Evolutionary conservation across 1,140 invertebrate genomes (phyloP).

Genomic region (Halictus rubicundus): DNA sequence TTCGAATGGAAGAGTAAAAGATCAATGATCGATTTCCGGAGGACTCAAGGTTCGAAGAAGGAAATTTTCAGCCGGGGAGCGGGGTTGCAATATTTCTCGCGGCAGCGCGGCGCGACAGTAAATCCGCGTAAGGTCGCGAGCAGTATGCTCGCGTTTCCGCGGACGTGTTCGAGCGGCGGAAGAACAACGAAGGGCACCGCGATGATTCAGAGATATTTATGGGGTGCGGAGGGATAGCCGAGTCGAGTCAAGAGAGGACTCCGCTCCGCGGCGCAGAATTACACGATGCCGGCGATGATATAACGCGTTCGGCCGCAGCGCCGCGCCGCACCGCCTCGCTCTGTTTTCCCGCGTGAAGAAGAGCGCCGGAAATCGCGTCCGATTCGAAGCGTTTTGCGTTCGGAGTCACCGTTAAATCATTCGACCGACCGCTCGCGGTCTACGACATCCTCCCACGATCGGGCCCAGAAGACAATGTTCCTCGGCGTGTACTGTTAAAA

Average conservation of each 20-base stretch:
- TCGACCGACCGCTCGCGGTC: not conserved
- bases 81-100: conserved; percentile 15
- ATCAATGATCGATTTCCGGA: too few species aligned
- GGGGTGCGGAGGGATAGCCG: conserved; percentile 66
- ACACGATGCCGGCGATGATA: conserved; percentile 71
- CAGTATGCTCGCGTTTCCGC: conserved; percentile 41
- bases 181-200: conserved; percentile 53
- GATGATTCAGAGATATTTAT: conserved; percentile 78
- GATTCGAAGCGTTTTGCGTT: conserved; percentile 4
- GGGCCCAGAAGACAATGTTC: not conserved
- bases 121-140: conserved; percentile 26
- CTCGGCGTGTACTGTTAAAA: too few species aligned
- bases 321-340: not conserved
- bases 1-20: too few species aligned
- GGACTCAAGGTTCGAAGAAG: not conserved
- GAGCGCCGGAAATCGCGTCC: not conserved
- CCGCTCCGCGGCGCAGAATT: conserved; percentile 69
- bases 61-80: not conserved
- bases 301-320: conserved; percentile 57
- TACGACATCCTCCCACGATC: not conserved
- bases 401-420: not conserved
- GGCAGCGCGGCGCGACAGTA: not conserved
- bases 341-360: not conserved
- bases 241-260: conserved; percentile 47
- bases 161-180: conserved; percentile 37